Base-by-base conservation (phyloP, 2,888 invertebrate genomes). In the Protonemura montana region DNA sequence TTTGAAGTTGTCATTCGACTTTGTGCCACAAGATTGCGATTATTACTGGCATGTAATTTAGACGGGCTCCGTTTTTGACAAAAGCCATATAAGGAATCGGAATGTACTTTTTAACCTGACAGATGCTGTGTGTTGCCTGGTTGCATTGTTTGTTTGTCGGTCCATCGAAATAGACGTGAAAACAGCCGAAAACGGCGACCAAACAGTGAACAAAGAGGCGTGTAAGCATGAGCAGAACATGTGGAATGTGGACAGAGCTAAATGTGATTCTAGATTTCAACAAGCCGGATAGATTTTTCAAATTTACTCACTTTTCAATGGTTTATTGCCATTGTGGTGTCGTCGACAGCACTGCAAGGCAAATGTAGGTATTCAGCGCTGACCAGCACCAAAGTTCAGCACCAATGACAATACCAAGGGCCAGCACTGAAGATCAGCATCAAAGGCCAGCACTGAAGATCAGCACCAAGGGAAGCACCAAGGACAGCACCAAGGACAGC, bases 221-320 rank as follows among this genome's bases (percentile, higher is more conserved):
- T 26, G 41, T 10, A 78, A 78, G 27, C 78, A 78, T 0, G 10
- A 2, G 6, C 2, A 2, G 25, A 0, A 35, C 82, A 21, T 25
- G 26, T 41, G 82, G 82, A 83, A 83, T 83, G 82, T 83, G 82
- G 82, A 83, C 82, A 41, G 41, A 42, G 82, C 42, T 41, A 83
- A 83, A 83, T 41, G 82, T 41, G 82, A 21, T 83, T 83, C 82
- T 13, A 30, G 41, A 35, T 27, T 83, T 27, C 41, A 83, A 83
- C 42, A 42, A 27, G n/a, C 26, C 25, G 7, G 82, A n/a, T 78
- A 26, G 42, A 83, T 83, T 83, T 83, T 41, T 83, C 42, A 83
- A 35, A 83, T 42, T 41, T 83, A 83, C 82, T 83, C 42, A 41
- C 82, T 83, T 83, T 41, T 81, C 21, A 81, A 29, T 29, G 81